Base-by-base conservation (phyloP, 1,140 invertebrate genomes). In the Zaprionus davidi region DNA sequence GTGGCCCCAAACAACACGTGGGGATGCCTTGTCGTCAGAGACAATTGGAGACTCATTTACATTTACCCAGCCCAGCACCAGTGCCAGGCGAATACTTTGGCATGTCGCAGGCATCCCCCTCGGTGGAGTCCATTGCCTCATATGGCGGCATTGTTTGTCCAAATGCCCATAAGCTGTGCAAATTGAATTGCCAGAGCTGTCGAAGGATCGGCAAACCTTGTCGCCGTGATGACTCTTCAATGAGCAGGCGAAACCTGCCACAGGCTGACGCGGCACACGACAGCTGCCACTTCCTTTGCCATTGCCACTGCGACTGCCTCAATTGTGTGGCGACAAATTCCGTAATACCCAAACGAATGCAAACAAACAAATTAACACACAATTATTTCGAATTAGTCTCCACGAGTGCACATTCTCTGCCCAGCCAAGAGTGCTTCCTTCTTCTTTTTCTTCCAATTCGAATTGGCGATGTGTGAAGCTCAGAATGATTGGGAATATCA, bases 41-140 rank as follows among this genome's bases (percentile, higher is more conserved):
- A 79, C 78, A 79, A 79, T 79, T 79, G 78, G 59, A 77, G 74
- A 77, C 78, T 79, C 78, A 79, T 79, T 79, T 79, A 79, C 78
- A 79, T 79, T 79, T 79, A 17, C 53, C 34, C 57, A 76, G 49
- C 26, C 38, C 15, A 13, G 28, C 7, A 31, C 7, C 28, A 7
- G 6, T 31, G 12, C 57, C 68, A 38, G 38, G 26, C 34, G 59
- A 22, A 73, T 68, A 64, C 55, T 22, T 67, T 24, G 58, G 74
- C 38, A 72, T 72, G 20, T 62, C 28, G 62, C 41, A 41, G 41
- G 36, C 51, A 9, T 28, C 2, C 2, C 41, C 17, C 28, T 56
- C 53, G 20, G 20, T 55, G 26, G 51, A 24, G 9, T 17, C 38
- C 38, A 17, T n/a, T 38, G 49, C 26, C 67, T 34, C 57, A 60